Percentiles rank a stretch among this genome's conserved stretches.
Evolutionary conservation across 2,797 vertebrate genomes (phyloP).

Genomic region (Brachyrhaphis roseni): DNA sequence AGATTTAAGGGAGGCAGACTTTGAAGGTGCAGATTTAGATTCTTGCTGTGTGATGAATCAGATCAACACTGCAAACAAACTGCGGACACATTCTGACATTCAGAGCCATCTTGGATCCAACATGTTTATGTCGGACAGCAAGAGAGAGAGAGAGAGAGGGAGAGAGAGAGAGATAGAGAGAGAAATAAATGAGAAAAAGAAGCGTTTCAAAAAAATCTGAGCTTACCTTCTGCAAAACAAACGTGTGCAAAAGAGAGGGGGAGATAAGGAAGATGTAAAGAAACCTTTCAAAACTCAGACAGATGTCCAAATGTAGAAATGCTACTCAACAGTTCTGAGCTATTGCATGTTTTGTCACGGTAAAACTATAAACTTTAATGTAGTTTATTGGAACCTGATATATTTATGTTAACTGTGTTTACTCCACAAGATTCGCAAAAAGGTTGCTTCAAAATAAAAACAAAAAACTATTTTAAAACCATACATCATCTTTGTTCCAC

Average conservation of each 20-base stretch:
- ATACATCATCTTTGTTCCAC: not conserved
- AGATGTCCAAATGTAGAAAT: slow-evolving; percentile 26
- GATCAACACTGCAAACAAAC: slow-evolving; percentile 26
- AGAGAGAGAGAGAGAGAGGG: not conserved
- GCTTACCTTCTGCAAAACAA: slow-evolving; percentile 98
- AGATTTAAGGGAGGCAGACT: slow-evolving; percentile 27
- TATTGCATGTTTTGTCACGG: not conserved
- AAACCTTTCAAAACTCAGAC: slow-evolving; percentile 46
- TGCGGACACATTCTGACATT: slow-evolving; percentile 37
- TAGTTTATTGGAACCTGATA: not conserved
- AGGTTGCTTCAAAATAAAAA: too few species aligned
- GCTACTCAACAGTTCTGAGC: not conserved
- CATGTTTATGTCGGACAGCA: slow-evolving; percentile 39
- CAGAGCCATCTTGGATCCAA: slow-evolving; percentile 30
- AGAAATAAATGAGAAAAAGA: slow-evolving; percentile 19
- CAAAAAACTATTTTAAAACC: not conserved
- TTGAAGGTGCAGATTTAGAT: slow-evolving; percentile 39
- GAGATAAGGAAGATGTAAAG: slow-evolving; percentile 83
- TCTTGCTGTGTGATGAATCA: slow-evolving; percentile 45
- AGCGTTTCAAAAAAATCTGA: slow-evolving; percentile 49
- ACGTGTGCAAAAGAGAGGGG: slow-evolving; percentile 83
- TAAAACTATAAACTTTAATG: not conserved
- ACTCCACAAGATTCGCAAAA: too few species aligned
- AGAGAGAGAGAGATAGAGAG: slow-evolving; percentile 1
- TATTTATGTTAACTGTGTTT: too few species aligned